phyloP scores from a whole-genome alignment of 2,888 invertebrate genomes.

The Cyrtodaria siliqua region DNA sequence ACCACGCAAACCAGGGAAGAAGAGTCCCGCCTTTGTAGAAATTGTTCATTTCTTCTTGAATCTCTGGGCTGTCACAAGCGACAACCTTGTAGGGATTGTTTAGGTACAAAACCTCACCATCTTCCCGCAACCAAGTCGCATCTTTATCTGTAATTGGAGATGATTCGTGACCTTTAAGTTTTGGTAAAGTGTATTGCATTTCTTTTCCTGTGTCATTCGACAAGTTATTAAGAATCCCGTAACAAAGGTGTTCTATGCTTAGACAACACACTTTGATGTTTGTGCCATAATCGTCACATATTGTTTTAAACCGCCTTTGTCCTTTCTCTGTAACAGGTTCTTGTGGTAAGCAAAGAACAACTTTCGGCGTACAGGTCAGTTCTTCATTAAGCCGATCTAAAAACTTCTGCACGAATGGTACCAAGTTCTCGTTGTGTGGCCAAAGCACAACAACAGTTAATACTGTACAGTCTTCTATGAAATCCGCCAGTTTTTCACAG shows the following conservation, averaged over 20 bases:
- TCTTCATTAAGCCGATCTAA: slow-evolving; percentile 26
- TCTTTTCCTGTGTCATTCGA: too few species aligned
- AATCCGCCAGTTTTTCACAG: slow-evolving; percentile 47
- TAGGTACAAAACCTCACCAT: slow-evolving; percentile 63
- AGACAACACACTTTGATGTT: too few species aligned
- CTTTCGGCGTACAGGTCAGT: slow-evolving; percentile 28
- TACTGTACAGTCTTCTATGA: slow-evolving; percentile 47
- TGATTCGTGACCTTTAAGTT: background rate
- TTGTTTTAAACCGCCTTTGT: too few species aligned
- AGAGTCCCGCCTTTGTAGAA: slow-evolving; percentile 67
- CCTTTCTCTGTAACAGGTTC: too few species aligned
- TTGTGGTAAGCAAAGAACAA: slow-evolving; percentile 43
- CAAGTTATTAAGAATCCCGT: too few species aligned
- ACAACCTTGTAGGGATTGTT: slow-evolving; percentile 33
- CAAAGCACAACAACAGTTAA: slow-evolving; percentile 62
- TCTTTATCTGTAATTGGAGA: slow-evolving; percentile 26
- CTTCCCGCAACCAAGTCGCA: slow-evolving; percentile 58
- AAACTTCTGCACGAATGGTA: slow-evolving; percentile 34
- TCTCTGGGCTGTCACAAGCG: slow-evolving; percentile 18
- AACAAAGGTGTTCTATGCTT: too few species aligned
- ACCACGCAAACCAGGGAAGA: slow-evolving; percentile 57
- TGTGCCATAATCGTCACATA: too few species aligned
- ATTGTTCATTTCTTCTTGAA: slow-evolving; percentile 51
- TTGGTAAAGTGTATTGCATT: too few species aligned
- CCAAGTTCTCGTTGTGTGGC: slow-evolving; percentile 44